Evolutionary conservation across 2,113 vertebrate genomes (phyloP), one percentile per base, ranked within the genome.

Genomic region (Labrus mixtus): DNA sequence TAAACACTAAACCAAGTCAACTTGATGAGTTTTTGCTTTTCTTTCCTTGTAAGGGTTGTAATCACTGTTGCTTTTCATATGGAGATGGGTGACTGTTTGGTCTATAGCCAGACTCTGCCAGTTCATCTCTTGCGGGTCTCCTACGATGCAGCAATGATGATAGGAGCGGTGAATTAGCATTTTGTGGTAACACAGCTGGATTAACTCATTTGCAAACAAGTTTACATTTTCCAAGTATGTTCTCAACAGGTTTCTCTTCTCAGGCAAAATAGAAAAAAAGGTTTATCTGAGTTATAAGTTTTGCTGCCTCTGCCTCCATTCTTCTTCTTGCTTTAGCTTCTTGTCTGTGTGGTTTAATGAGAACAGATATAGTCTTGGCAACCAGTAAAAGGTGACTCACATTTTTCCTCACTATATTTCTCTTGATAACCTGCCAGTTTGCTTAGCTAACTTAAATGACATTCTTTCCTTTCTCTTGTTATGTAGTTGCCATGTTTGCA

Each of bases 171-270:
- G 3, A 5, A 45, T 17, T 29, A 3, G 29, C 36, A 17, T 54
- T 23, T 43, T 59, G 46, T 53, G 53, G 57, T 62, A 46, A 54
- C 73, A 68, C 65, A 68, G 22, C 73, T 76, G 64, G 73, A 48
- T 60, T 55, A 22, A 20, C 33, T 39, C 41, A 55, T 55, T 13
- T 48, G 39, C 23, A n/a, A 37, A 62, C 57, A 25, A 7, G 5
- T 36, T 11, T 37, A 36, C 36, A 68, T 37, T 62, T 69, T 56
- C 50, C 37, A 61, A n/a, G 50, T 63, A n/a, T 39, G 50, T 56
- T 48, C 41, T 75, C 63, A 50, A 57, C 62, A 53, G 54, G 33
- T 60, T 13, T 3, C 55, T 29, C 45, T 53, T 43, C 25, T 20
- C 43, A 43, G 15, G 46, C 54, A 19, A 65, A 29, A 22, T 55